Conservation (phyloP, 2,888 invertebrate genomes). For the Euproctis similis region DNA sequence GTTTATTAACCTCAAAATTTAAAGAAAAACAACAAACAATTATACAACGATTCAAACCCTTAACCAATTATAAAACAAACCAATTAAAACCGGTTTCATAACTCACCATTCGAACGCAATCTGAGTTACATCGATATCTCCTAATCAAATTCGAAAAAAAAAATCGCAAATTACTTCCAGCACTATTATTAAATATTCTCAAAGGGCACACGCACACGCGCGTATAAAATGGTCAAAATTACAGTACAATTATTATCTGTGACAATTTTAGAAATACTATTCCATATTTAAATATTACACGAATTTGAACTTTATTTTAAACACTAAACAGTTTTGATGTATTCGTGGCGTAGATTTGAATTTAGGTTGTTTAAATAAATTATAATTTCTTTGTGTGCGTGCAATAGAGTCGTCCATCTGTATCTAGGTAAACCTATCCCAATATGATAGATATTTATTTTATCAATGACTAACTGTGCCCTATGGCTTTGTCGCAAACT, state of each 20-base stretch:
- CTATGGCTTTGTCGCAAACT: too few species aligned
- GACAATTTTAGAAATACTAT: slow-evolving; percentile 29
- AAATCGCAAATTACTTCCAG: slow-evolving; percentile 52
- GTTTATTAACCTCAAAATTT: slow-evolving; percentile 6
- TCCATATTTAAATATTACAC: slow-evolving; percentile 5
- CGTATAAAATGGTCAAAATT: too few species aligned
- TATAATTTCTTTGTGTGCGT: slow-evolving; percentile 27
- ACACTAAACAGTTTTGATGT: too few species aligned
- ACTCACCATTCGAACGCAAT: slow-evolving; percentile 34
- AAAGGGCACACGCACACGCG: slow-evolving; percentile 45
- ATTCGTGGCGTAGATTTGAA: background rate
- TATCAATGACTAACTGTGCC: too few species aligned
- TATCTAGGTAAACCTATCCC: slow-evolving; percentile 63
- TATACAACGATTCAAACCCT: slow-evolving; percentile 9
- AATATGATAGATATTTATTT: slow-evolving; percentile 61
- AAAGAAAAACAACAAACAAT: slow-evolving; percentile 11
- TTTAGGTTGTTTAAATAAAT: slow-evolving; percentile 28
- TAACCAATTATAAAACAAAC: slow-evolving; percentile 21
- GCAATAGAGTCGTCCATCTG: slow-evolving; percentile 58
- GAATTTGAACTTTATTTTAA: slow-evolving; percentile 27
- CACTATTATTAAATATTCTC: slow-evolving; percentile 51
- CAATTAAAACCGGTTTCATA: slow-evolving; percentile 25
- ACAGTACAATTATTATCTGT: slow-evolving; percentile 48
- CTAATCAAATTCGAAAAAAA: slow-evolving; percentile 51
- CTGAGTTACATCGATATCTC: slow-evolving; percentile 33